A percentile compares a stretch with the other conserved stretches of the same genome.
These are phyloP conservation scores for Lochmaea capreae DNA, from an alignment of 2,888 invertebrate genomes.

Conservation along the genomic window DNA sequence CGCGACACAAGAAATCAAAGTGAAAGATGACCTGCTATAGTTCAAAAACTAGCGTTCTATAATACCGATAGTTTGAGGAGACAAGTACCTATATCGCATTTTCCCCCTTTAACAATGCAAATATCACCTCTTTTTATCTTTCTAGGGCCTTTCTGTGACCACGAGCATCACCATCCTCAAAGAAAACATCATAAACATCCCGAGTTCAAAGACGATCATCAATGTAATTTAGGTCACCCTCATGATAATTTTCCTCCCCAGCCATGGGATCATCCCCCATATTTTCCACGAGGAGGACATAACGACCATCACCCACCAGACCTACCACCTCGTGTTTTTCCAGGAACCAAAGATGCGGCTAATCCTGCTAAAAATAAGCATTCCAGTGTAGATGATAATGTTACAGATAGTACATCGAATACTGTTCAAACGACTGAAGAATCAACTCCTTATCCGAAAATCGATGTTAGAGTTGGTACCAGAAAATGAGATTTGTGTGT, in stretches of 20 bases:
- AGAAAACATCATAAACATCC: no score
- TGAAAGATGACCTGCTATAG: no score
- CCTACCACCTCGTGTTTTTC: background rate
- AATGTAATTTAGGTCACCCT: background rate
- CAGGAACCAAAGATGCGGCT: background rate
- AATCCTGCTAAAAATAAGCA: background rate
- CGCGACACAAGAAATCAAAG: no score
- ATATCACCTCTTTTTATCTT: no score
- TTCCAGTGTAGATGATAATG: constrained; percentile 2
- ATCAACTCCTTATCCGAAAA: constrained; percentile 23
- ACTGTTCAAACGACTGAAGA: background rate
- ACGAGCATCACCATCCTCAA: no score
- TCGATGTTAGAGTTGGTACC: constrained; percentile 27
- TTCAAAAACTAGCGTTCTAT: no score
- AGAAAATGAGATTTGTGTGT: background rate
- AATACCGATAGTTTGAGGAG: no score
- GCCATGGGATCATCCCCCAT: background rate
- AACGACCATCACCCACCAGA: background rate
- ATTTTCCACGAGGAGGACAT: background rate
- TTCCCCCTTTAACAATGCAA: no score
- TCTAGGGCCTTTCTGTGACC: no score
- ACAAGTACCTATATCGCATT: no score
- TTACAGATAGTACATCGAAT: background rate
- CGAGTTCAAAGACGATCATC: no score
- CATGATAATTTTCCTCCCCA: background rate